Evolutionary conservation across 2,888 invertebrate genomes (phyloP), one percentile per base, ranked within the genome.

Genomic region (Deilephila porcellus): DNA sequence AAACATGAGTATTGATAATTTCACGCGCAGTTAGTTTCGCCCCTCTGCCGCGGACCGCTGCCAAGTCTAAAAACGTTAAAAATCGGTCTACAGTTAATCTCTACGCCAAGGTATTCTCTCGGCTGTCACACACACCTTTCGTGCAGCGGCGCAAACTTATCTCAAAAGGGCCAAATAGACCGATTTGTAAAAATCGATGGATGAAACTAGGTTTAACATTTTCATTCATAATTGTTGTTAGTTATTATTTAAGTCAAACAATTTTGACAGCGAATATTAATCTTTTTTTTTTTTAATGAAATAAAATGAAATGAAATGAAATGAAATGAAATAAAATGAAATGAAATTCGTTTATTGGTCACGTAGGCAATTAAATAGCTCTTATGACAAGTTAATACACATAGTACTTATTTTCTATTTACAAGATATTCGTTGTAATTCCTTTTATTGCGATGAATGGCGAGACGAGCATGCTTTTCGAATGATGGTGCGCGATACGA

Each of bases 1-100:
- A 67, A 64, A 73, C 64, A 73, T 73, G 64, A 73, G 77, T 74
- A 76, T 75, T 73, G 76, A 78, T 74, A 73, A 79, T 79, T 77
- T 78, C 73, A 77, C 79, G 76, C 78, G 73, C 73, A 64, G 76
- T 76, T 76, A 71, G 77, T 77, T 76, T 72, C 73, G 73, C 71
- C 72, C 59, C 37, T 25, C 53, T 6, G 56, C 37, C 32, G 63
- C 56, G 71, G 29, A 6, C 52, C 62, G 73, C 70, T 75, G 83
- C 87, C 90, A 90, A 89, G 85, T 89, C 88, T 90, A 88, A 88
- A 90, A 89, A 79, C 81, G 86, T 83, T 79, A 84, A 82, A 82
- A 78, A 76, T 25, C 75, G 77, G 77, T 81, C 79, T 86, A 86
- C 85, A 86, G 82, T 81, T 80, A 81, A 80, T 80, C 76, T 78